Conservation (phyloP, 2,113 vertebrate genomes). For the Lanius collurio region DNA sequence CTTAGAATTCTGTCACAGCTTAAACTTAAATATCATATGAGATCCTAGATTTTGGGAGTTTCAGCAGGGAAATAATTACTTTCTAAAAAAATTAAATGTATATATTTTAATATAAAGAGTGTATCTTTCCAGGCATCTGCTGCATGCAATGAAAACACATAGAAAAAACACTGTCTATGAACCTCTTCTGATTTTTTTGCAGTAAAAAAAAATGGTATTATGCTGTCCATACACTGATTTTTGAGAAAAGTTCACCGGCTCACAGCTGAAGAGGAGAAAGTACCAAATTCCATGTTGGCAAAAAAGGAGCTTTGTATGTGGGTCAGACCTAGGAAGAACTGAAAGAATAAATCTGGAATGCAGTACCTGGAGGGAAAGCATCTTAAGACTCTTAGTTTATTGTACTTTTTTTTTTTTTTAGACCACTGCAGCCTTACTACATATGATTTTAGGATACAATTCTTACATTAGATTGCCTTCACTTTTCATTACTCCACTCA, state of each 20-base stretch:
- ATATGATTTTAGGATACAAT: neutral
- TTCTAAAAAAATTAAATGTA: neutral
- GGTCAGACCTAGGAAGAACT: neutral
- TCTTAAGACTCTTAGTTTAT: neutral
- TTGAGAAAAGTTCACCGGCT: neutral
- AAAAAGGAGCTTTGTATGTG: neutral
- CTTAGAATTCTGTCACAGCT: neutral
- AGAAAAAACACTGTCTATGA: neutral
- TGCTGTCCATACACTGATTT: neutral
- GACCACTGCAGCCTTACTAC: neutral
- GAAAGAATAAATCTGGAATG: neutral
- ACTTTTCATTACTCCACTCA: neutral
- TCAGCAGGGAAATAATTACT: neutral
- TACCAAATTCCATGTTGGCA: neutral
- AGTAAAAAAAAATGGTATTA: neutral
- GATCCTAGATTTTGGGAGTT: neutral
- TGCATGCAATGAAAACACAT: neutral
- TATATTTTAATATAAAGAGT: neutral
- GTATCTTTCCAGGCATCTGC: neutral
- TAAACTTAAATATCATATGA: neutral
- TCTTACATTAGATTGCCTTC: neutral
- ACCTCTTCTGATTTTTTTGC: neutral
- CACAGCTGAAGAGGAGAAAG: neutral
- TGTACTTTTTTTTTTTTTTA: neutral
- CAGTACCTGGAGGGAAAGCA: neutral